phyloP scores from a whole-genome alignment of 2,888 invertebrate species.

The Drosophila nigricruria region DNA sequence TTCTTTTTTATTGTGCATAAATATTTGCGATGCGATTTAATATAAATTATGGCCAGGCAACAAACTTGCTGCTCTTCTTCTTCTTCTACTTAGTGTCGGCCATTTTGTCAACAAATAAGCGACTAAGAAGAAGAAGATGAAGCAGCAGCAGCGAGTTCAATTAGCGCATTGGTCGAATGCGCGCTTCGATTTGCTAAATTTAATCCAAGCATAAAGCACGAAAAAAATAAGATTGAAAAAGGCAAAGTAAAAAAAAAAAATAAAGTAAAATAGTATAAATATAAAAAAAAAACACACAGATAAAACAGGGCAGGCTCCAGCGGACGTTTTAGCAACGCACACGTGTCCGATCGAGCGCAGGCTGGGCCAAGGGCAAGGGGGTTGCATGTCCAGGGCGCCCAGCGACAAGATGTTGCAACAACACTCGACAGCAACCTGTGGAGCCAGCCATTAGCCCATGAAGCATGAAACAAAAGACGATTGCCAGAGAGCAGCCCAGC shows the following conservation, averaged over 20 bases:
- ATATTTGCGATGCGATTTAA: constrained; percentile 64
- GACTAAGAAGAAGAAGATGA: constrained; percentile 31
- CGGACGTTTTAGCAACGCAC: constrained; percentile 81
- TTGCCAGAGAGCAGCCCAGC: constrained; percentile 9
- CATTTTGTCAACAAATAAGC: constrained; percentile 58
- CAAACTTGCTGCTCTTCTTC: constrained; percentile 34
- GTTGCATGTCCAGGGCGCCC: constrained; percentile 66
- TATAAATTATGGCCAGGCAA: constrained; percentile 61
- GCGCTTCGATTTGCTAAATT: constrained; percentile 79
- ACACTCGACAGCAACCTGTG: constrained; percentile 78
- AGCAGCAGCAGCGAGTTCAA: constrained; percentile 61
- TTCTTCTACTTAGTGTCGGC: constrained; percentile 21
- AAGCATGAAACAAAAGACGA: constrained; percentile 77
- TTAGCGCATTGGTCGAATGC: constrained; percentile 65
- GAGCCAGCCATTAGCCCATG: constrained; percentile 74
- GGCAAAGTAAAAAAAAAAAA: constrained; percentile 21
- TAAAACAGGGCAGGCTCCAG: constrained; percentile 25
- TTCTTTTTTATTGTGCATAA: constrained; percentile 37
- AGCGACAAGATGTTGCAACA: constrained; percentile 76
- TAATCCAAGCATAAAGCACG: constrained; percentile 79
- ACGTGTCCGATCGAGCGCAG: constrained; percentile 58
- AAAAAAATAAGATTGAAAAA: constrained; percentile 22
- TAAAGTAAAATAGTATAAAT: constrained; percentile 39
- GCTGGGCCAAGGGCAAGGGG: constrained; percentile 4
- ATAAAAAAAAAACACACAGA: not conserved